Evolutionary conservation across 2,888 invertebrate species (phyloP).

Genomic region (Melieria picta): DNA sequence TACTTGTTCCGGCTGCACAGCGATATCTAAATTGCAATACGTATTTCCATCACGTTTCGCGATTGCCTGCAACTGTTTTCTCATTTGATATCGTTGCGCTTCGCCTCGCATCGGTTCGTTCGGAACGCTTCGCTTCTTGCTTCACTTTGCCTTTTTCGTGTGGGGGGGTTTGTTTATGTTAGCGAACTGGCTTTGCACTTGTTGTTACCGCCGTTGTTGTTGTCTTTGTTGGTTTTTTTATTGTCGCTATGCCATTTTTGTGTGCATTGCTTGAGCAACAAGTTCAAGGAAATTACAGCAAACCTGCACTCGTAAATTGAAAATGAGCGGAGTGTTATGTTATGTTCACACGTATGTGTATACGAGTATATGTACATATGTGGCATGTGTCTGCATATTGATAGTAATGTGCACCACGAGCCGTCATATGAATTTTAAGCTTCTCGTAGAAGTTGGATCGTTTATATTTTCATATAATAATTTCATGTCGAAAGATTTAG

Average conservation of each 20-base stretch:
- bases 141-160: slow-evolving; percentile 9
- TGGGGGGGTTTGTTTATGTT: slow-evolving; percentile 29
- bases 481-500: too few relatives aligned
- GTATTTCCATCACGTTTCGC: background rate
- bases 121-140: slow-evolving; percentile 8
- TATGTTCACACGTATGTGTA: slow-evolving; percentile 3
- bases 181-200: slow-evolving; percentile 18
- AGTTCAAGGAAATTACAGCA: slow-evolving; percentile 47
- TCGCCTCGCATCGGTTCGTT: slow-evolving; percentile 18
- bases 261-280: slow-evolving; percentile 41
- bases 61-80: too few relatives aligned
- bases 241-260: slow-evolving; percentile 22
- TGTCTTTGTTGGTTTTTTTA: slow-evolving; percentile 17
- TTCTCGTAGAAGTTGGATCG: too few relatives aligned
- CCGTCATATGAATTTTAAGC: background rate
- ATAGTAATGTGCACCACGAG: too few relatives aligned
- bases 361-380: background rate
- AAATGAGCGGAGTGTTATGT: slow-evolving; percentile 10
- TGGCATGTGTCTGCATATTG: too few relatives aligned
- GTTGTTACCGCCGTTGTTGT: slow-evolving; percentile 11
- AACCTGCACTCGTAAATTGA: background rate
- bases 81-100: slow-evolving; percentile 6
- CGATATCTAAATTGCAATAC: background rate
- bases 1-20: too few relatives aligned
- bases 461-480: too few relatives aligned